Evolutionary conservation across 35 echinoderm and acorn worm species (phyloP).

Genomic region (Amphiura filiformis): DNA sequence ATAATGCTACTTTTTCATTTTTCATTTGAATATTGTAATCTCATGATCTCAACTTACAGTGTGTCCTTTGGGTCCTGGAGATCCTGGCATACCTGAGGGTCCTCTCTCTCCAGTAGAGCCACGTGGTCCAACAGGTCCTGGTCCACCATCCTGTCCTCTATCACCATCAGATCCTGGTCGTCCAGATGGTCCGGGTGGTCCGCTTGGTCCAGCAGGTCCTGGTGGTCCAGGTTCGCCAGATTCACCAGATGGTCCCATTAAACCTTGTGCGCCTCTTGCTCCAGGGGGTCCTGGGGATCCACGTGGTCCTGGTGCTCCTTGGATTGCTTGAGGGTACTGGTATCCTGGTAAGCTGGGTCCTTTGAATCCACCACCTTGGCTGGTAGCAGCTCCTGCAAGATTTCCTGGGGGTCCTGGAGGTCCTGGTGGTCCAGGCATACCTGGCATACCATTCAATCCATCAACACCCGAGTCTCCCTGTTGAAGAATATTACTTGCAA

Average conservation of each 20-base stretch:
- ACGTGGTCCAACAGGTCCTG: slow-evolving; percentile 55
- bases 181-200: slow-evolving; percentile 33
- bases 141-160: slow-evolving; percentile 58
- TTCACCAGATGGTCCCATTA: slow-evolving; percentile 37
- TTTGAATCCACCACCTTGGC: neutral
- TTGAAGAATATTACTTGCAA: neutral
- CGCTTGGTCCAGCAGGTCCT: slow-evolving; percentile 40
- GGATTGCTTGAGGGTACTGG: slow-evolving; percentile 21
- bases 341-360: slow-evolving; percentile 10
- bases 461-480: slow-evolving; percentile 46
- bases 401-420: slow-evolving; percentile 39
- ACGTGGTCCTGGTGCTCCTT: slow-evolving; percentile 45
- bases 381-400: neutral
- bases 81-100: slow-evolving; percentile 15
- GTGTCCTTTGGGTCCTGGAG: slow-evolving; percentile 23
- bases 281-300: slow-evolving; percentile 48
- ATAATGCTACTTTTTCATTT: too few relatives aligned
- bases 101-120: slow-evolving; percentile 14
- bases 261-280: slow-evolving; percentile 32
- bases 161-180: slow-evolving; percentile 59
- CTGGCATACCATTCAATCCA: slow-evolving; percentile 55
- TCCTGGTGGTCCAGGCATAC: slow-evolving; percentile 56
- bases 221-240: slow-evolving; percentile 33
- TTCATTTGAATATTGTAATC: too few relatives aligned
- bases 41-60: too few relatives aligned